Conservation (phyloP, 2,888 invertebrate genomes). For the Mycalesis mineus region DNA sequence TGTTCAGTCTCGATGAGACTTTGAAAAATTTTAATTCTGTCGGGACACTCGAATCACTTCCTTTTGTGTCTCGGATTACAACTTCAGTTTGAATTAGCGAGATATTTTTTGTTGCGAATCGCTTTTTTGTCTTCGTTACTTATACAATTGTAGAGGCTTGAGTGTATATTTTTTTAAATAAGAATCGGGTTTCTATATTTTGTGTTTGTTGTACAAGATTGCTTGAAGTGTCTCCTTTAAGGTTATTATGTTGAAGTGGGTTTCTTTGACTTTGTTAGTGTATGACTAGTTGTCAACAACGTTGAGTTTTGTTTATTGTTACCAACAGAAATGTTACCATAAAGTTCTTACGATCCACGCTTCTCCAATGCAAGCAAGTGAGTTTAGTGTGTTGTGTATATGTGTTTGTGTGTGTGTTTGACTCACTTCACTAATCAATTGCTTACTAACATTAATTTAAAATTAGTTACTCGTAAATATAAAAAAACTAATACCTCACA, state of each 20-base stretch:
- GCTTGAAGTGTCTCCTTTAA: neutral
- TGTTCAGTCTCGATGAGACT: slow-evolving; percentile 35
- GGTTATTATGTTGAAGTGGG: neutral
- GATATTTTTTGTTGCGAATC: slow-evolving; percentile 22
- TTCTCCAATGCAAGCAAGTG: too few relatives aligned
- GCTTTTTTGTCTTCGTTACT: slow-evolving; percentile 15
- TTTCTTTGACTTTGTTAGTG: neutral
- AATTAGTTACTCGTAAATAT: too few relatives aligned
- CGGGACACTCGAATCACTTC: slow-evolving; percentile 28
- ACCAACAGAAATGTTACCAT: too few relatives aligned
- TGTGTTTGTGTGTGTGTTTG: too few relatives aligned
- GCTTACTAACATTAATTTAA: too few relatives aligned
- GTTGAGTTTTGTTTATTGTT: too few relatives aligned
- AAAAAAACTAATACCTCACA: too few relatives aligned
- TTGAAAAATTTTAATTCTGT: slow-evolving; percentile 35
- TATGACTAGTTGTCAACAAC: neutral
- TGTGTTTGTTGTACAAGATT: neutral
- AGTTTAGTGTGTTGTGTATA: too few relatives aligned
- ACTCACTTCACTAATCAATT: too few relatives aligned
- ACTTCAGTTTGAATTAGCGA: slow-evolving; percentile 27
- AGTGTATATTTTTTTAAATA: slow-evolving; percentile 4
- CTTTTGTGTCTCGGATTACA: slow-evolving; percentile 22
- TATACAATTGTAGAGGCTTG: neutral
- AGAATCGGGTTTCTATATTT: neutral
- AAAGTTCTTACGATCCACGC: too few relatives aligned